These are phyloP conservation scores for Eurystomus gularis DNA, from an alignment of 2,113 vertebrate genomes.

Conservation along the genomic window DNA sequence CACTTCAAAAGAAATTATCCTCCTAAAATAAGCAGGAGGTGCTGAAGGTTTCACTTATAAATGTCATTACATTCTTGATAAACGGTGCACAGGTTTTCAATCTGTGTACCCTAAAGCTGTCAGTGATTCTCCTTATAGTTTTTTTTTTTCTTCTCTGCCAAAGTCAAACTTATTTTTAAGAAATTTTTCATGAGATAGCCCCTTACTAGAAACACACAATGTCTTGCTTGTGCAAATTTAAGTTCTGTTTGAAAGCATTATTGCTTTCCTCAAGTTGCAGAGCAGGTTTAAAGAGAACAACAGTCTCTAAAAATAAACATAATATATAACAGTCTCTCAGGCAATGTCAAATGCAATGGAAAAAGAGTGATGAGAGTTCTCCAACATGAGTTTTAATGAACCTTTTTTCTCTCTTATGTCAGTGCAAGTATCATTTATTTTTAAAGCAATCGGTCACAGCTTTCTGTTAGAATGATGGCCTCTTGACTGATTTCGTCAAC, in stretches of 20 bases:
- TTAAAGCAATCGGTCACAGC: slow-evolving; percentile 59
- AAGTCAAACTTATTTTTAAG: slow-evolving; percentile 3
- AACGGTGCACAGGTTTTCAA: slow-evolving; percentile 6
- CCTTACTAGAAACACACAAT: neutral
- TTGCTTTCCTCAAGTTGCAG: slow-evolving; percentile 17
- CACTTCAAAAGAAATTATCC: slow-evolving; percentile 13
- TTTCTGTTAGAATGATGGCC: slow-evolving; percentile 58
- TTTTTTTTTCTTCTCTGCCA: neutral
- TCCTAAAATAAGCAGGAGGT: neutral
- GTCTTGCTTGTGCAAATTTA: slow-evolving; percentile 1
- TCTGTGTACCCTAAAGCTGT: neutral
- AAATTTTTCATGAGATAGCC: neutral
- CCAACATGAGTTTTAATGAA: slow-evolving; percentile 71
- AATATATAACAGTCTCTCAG: slow-evolving; percentile 62
- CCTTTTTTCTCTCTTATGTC: slow-evolving; percentile 43
- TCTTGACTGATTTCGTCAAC: slow-evolving; percentile 64
- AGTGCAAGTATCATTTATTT: slow-evolving; percentile 67
- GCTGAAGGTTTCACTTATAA: neutral
- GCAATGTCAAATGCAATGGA: slow-evolving; percentile 66
- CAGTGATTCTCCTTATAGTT: neutral
- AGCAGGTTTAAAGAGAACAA: slow-evolving; percentile 58
- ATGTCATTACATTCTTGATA: slow-evolving; percentile 6
- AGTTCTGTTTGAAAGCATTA: slow-evolving; percentile 31
- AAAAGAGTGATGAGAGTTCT: slow-evolving; percentile 66
- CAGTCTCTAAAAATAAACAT: slow-evolving; percentile 75